phyloP scores from a whole-genome alignment of 1,140 invertebrate species.

The Ylistrum balloti region DNA sequence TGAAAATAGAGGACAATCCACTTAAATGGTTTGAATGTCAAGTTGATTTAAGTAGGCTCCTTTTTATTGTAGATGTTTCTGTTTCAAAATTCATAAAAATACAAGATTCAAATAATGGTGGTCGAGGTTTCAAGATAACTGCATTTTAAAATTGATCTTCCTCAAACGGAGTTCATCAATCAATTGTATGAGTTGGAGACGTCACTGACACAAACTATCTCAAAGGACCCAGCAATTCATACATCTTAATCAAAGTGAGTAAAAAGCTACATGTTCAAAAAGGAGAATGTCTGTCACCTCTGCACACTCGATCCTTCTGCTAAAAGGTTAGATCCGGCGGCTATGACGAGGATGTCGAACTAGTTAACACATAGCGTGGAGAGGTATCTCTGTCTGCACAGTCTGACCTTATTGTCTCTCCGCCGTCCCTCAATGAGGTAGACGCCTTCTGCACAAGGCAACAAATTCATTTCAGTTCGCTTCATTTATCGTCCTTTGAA shows the following conservation, averaged over 20 bases:
- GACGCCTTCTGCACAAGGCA: slow-evolving; percentile 31
- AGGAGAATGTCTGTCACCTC: not conserved
- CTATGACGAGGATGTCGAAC: slow-evolving; percentile 13
- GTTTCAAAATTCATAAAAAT: no score
- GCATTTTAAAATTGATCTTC: not conserved
- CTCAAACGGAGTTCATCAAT: not conserved
- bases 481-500: slow-evolving; percentile 31
- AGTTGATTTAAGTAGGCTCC: no score
- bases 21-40: no score
- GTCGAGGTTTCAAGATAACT: no score
- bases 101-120: no score
- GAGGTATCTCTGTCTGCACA: slow-evolving; percentile 1
- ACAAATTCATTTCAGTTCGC: slow-evolving; percentile 21
- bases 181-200: not conserved
- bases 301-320: not conserved
- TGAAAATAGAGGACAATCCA: no score
- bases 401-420: not conserved
- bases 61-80: no score
- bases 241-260: slow-evolving; percentile 9
- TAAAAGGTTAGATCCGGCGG: not conserved
- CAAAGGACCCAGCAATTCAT: not conserved
- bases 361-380: slow-evolving; percentile 19
- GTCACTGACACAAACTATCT: not conserved
- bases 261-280: not conserved
- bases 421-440: slow-evolving; percentile 6